Evolutionary conservation across 2,113 vertebrate species (phyloP).

Genomic region (Todiramphus saurophagus): DNA sequence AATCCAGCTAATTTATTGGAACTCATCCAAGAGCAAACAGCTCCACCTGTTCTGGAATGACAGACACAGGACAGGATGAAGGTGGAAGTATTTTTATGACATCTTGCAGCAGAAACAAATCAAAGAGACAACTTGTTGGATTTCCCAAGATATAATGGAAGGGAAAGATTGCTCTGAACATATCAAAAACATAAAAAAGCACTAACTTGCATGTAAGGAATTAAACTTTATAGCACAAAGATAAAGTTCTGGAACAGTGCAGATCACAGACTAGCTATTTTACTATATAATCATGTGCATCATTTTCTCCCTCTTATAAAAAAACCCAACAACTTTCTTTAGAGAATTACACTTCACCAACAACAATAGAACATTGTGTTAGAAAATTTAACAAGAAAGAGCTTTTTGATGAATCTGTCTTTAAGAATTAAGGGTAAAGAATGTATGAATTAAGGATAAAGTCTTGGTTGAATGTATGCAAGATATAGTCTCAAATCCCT

Average conservation of each 20-base stretch:
- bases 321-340: neutral
- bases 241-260: neutral
- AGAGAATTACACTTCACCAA: neutral
- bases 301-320: neutral
- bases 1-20: neutral
- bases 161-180: neutral
- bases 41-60: neutral
- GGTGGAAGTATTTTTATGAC: neutral
- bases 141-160: neutral
- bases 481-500: neutral
- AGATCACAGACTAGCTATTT: neutral
- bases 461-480: neutral
- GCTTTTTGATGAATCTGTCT: neutral
- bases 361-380: neutral
- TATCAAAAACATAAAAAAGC: neutral
- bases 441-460: neutral
- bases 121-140: neutral
- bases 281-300: neutral
- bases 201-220: neutral
- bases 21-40: neutral
- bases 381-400: neutral
- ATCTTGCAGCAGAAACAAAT: neutral
- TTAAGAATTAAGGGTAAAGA: neutral
- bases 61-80: neutral
- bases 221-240: neutral